These are phyloP conservation scores for Melanogrammus aeglefinus DNA, from an alignment of 2,797 vertebrate genomes.

Conservation along the genomic window DNA sequence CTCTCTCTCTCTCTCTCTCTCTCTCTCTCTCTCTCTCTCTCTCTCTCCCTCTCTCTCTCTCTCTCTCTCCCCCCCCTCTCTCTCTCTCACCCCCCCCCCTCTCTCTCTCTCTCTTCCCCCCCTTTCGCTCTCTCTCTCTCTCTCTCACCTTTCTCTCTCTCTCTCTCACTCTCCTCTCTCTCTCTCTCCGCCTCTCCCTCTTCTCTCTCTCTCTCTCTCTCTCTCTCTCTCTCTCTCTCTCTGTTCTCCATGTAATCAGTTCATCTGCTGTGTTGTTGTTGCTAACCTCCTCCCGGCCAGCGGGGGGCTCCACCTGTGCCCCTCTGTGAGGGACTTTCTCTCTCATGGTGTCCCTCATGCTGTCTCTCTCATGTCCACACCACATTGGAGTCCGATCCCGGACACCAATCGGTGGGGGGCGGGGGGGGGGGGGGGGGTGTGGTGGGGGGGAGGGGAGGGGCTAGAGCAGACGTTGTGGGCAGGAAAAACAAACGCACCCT, in stretches of 20 bases:
- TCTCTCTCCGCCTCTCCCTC: conserved; percentile 38
- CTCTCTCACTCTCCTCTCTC: conserved; percentile 30
- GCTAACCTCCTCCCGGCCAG: conserved; percentile 45
- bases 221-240: conserved; percentile 58
- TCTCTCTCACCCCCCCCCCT: conserved; percentile 60
- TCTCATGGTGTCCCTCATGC: conserved; percentile 70
- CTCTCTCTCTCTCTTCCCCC: conserved; percentile 52
- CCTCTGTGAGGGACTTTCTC: conserved; percentile 44
- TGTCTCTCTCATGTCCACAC: conserved; percentile 52
- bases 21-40: conserved; percentile 25
- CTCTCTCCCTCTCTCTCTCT: too few species aligned
- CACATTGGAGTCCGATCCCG: conserved; percentile 69
- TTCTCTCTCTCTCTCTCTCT: conserved; percentile 32
- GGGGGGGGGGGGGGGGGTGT: conserved; percentile 53
- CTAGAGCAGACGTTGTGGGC: conserved; percentile 63
- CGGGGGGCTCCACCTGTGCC: conserved; percentile 39
- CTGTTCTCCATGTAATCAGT: conserved; percentile 58
- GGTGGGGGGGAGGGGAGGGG: conserved; percentile 58
- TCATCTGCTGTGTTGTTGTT: conserved; percentile 63
- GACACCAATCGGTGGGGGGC: conserved; percentile 74
- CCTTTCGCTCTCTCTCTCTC: conserved; percentile 37
- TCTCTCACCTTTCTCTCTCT: too few species aligned
- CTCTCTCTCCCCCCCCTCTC: conserved; percentile 30
- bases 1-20: conserved; percentile 47
- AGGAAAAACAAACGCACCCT: not conserved